Base-by-base conservation (phyloP, 2,888 invertebrate species). In the Dermolepida albohirtum region DNA sequence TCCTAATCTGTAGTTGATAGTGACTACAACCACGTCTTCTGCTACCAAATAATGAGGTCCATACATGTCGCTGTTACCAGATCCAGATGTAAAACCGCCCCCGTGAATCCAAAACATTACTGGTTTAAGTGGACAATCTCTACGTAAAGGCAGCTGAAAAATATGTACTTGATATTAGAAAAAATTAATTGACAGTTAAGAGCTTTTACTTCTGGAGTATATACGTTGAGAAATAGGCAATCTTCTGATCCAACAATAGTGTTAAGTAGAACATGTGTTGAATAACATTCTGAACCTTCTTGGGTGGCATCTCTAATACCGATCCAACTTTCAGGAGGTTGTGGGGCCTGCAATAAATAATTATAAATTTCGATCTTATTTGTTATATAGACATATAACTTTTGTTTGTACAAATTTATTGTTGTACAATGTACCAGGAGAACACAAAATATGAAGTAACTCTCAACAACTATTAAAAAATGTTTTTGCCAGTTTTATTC, bases 171-270 rank as follows among this genome's bases (percentile, higher is more conserved):
- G 6, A 34, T 34, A n/a, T 54, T 29, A 14, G 7, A 12, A 22
- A 7, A 8, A 0, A 11, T 29, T 1, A 27, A 64, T 47, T 27
- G n/a, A 12, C 34, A 5, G 22, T 14, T 22, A 17, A 11, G n/a
- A 17, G n/a, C 8, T 43, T 51, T 74, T 76, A 82, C 80, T 71
- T 80, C 73, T 72, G 78, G 79, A 81, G 69, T 82, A 68, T 80
- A 75, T 14, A 74, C 74, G 68, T 77, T 76, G 27, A 76, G 65
- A 57, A 69, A 67, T 17, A 75, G 64, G 70, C 87, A 87, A 75
- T 87, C 86, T 76, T 88, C 87, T 1, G 81, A 79, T 22, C 87
- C 87, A 10, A 84, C 78, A 49, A 78, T 77, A 68, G 82, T 80
- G 10, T 79, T 71, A 64, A 79, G 78, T 5, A 74, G 77, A 12